Conservation (phyloP, 2,888 invertebrate species). For the Eutolmus rufibarbis region DNA sequence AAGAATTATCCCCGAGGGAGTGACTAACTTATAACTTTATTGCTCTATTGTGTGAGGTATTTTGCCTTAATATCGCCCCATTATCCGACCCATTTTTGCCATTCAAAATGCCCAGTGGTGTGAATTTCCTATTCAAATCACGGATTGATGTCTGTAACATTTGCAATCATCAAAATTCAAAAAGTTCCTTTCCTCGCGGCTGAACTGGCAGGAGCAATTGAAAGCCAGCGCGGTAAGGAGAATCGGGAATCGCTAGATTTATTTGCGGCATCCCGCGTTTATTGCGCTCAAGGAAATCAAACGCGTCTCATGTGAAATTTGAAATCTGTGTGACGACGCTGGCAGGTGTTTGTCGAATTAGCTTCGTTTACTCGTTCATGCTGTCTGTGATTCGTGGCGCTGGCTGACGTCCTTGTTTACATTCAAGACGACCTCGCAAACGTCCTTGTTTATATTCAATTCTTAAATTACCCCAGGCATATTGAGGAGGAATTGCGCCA, state of each 20-base stretch:
- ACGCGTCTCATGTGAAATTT: not conserved
- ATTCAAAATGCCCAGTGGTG: not conserved
- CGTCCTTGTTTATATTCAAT: constrained; percentile 3
- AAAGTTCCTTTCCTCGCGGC: not conserved
- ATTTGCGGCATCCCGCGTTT: not conserved
- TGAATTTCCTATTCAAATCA: not conserved
- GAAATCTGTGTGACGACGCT: not conserved
- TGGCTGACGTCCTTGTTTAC: not conserved
- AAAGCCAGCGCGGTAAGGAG: not conserved
- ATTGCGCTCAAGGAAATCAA: not conserved
- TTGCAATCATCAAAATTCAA: not conserved
- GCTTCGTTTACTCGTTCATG: not conserved
- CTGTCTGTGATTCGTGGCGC: not conserved
- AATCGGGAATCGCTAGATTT: not conserved
- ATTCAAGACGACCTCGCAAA: not conserved
- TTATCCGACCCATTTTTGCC: not conserved
- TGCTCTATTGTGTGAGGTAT: not conserved
- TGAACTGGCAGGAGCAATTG: not conserved
- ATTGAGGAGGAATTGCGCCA: not conserved
- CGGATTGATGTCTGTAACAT: not conserved
- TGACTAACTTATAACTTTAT: not conserved
- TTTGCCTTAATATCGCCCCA: not conserved
- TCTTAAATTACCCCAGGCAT: not conserved
- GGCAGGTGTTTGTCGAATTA: not conserved
- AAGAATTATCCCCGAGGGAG: not conserved